Percentiles rank a stretch among this genome's conserved stretches.
Evolutionary conservation across 2,113 vertebrate genomes (phyloP).

Genomic region (Varanus salvator): DNA sequence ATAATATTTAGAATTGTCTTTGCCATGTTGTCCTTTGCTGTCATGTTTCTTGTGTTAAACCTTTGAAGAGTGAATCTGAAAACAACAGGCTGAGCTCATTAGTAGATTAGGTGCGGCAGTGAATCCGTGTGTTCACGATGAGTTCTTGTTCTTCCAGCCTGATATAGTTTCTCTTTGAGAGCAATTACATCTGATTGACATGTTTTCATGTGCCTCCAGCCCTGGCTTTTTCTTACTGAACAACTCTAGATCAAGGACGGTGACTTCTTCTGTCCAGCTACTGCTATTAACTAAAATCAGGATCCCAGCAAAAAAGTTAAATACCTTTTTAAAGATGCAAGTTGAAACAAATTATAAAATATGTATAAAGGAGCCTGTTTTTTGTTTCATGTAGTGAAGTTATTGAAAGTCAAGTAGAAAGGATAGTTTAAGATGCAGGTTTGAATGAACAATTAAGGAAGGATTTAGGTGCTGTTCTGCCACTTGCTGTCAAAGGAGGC

Average conservation of each 20-base stretch:
- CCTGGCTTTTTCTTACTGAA: conserved; percentile 75
- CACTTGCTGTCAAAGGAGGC: conserved; percentile 31
- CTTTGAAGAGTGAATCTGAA: conserved; percentile 79
- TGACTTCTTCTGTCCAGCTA: conserved; percentile 63
- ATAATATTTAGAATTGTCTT: conserved; percentile 53
- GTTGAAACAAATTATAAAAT: conserved; percentile 82
- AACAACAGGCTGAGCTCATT: conserved; percentile 90
- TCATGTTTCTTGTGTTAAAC: conserved; percentile 78
- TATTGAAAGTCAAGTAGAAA: conserved; percentile 81
- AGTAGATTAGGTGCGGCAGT: conserved; percentile 90
- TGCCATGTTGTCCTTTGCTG: conserved; percentile 84
- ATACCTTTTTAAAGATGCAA: conserved; percentile 74
- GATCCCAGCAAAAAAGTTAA: conserved; percentile 76
- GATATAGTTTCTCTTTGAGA: conserved; percentile 87
- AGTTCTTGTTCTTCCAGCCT: conserved; percentile 77
- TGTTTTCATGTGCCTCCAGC: conserved; percentile 87
- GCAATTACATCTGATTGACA: conserved; percentile 94
- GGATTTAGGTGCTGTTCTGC: conserved; percentile 60
- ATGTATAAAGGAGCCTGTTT: conserved; percentile 77
- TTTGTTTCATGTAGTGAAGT: conserved; percentile 60
- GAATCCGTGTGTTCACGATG: conserved; percentile 83
- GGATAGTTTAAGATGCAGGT: conserved; percentile 62
- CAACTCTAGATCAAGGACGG: conserved; percentile 82
- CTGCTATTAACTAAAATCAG: conserved; percentile 81
- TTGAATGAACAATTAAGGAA: conserved; percentile 66